A percentile compares a stretch with the other conserved stretches of the same genome.
These are phyloP conservation scores for Porphyrio hochstetteri DNA, from an alignment of 2,113 vertebrate genomes.

Conservation along the genomic window DNA sequence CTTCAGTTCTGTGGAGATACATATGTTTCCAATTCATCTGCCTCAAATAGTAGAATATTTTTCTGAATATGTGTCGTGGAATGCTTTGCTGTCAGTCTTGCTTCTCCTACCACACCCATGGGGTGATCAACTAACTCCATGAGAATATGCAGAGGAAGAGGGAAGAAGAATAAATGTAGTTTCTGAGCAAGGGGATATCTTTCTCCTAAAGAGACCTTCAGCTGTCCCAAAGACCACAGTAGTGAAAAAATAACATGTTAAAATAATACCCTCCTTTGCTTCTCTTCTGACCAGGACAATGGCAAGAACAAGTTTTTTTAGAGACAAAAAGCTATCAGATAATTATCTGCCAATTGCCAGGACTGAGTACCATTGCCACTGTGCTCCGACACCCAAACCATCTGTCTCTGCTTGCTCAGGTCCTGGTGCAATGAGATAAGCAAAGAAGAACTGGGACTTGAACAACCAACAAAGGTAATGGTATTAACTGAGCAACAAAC, in stretches of 20 bases:
- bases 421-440: not conserved
- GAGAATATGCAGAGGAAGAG: not conserved
- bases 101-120: constrained; percentile 4
- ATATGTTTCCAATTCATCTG: constrained; percentile 19
- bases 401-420: not conserved
- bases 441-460: not conserved
- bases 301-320: not conserved
- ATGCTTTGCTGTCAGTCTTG: not conserved
- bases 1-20: not conserved
- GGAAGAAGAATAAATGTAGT: not conserved
- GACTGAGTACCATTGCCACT: not conserved
- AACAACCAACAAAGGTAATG: not conserved
- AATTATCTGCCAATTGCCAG: rapidly evolving
- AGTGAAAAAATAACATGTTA: not conserved
- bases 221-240: not conserved
- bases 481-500: not conserved
- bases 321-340: not conserved
- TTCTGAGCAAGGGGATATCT: not conserved
- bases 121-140: not conserved
- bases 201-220: not conserved
- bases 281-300: not conserved
- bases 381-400: not conserved
- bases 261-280: not conserved
- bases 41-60: not conserved
- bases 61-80: not conserved